Conservation (phyloP, 2,888 invertebrate species). For the Caenorhabditis sulstoni region DNA sequence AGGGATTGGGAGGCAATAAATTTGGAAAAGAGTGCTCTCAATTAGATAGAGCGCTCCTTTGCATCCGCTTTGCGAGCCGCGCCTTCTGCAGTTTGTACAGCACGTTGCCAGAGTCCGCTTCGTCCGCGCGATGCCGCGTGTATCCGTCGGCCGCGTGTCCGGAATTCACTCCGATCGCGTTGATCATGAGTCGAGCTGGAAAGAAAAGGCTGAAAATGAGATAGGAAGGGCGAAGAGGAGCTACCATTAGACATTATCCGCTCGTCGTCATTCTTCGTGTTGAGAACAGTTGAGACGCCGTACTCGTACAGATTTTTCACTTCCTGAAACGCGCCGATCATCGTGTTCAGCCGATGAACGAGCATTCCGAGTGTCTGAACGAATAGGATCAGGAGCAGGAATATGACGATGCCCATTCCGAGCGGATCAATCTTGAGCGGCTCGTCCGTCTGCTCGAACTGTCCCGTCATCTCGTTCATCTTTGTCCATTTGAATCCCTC, state of each 20-base stretch:
- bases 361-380: conserved; percentile 86
- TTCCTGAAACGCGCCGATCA: conserved; percentile 82
- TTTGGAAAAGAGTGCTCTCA: conserved; percentile 19
- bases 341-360: conserved; percentile 97
- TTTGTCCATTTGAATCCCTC: conserved; percentile 77
- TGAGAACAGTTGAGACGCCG: conserved; percentile 33
- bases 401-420: conserved; percentile 84
- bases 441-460: conserved; percentile 74
- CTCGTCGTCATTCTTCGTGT: conserved; percentile 67
- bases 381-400: conserved; percentile 77
- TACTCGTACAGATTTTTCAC: conserved; percentile 73
- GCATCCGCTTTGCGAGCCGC: conserved; percentile 65
- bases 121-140: conserved; percentile 66
- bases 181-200: conserved; percentile 77
- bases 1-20: conserved; percentile 10
- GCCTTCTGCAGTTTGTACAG: conserved; percentile 76
- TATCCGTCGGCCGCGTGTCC: conserved; percentile 78
- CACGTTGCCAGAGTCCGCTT: conserved; percentile 69
- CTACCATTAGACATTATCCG: conserved; percentile 63
- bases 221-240: too few species aligned
- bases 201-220: conserved; percentile 8
- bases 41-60: conserved; percentile 55
- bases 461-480: conserved; percentile 78
- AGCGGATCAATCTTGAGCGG: conserved; percentile 88
- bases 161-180: conserved; percentile 63